Evolutionary conservation across 1,140 invertebrate species (phyloP).

Genomic region (Colletes gigas): DNA sequence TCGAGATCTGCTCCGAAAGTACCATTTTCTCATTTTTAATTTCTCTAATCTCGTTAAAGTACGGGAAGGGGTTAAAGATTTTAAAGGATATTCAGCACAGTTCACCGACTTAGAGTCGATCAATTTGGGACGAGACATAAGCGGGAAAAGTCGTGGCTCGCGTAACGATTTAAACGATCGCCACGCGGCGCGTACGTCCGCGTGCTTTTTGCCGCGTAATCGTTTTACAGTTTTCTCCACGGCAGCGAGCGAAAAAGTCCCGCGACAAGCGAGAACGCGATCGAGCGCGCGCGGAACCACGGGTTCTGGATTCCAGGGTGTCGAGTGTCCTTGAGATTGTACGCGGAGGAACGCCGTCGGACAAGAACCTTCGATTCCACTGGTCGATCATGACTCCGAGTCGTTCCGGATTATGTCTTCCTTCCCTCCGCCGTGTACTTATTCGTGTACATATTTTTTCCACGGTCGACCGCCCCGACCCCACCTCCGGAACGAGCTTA

Average conservation of each 20-base stretch:
- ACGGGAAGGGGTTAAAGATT: no score
- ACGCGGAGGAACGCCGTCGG: conserved; percentile 65
- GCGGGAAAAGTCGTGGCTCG: neutral
- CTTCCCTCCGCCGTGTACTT: conserved; percentile 8
- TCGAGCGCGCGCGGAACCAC: conserved; percentile 34
- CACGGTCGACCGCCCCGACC: neutral
- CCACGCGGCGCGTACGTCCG: neutral
- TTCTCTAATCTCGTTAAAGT: no score
- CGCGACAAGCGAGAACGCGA: neutral
- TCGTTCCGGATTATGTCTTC: conserved; percentile 59
- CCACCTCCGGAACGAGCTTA: no score
- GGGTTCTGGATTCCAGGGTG: conserved; percentile 66
- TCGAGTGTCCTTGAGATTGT: conserved; percentile 68
- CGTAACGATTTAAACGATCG: conserved; percentile 36
- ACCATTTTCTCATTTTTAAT: no score
- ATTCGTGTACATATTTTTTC: neutral
- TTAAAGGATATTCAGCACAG: no score
- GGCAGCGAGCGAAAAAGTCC: conserved; percentile 38
- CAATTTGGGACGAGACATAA: neutral
- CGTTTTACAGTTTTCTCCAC: conserved; percentile 16
- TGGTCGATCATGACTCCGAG: conserved; percentile 55
- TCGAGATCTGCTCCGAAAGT: no score
- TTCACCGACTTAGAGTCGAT: no score
- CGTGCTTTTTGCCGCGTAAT: conserved; percentile 28
- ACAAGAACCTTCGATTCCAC: conserved; percentile 52